A percentile compares a stretch with the other conserved stretches of the same genome.
Conservation (phyloP, 2,113 vertebrate genomes). For the Paratilapia polleni region DNA sequence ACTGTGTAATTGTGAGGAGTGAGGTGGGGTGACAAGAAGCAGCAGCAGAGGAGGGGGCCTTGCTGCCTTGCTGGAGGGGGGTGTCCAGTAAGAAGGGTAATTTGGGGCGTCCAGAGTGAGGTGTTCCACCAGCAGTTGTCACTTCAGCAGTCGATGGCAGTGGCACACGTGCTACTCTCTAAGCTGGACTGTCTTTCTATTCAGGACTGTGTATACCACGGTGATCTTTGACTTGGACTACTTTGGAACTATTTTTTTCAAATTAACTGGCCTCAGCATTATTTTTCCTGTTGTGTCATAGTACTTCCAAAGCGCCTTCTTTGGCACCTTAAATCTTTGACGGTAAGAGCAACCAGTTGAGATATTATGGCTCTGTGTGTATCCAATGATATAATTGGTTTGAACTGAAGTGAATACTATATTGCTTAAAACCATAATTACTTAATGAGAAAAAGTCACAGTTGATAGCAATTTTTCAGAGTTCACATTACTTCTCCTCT, state of each 20-base stretch:
- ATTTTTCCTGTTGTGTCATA: background rate
- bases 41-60: constrained; percentile 13
- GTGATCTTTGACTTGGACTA: constrained; percentile 52
- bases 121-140: constrained; percentile 71
- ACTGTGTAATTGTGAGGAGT: constrained; percentile 24
- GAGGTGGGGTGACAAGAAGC: constrained; percentile 28
- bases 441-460: background rate
- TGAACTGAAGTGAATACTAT: constrained; percentile 8
- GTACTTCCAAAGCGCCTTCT: background rate
- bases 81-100: constrained; percentile 47
- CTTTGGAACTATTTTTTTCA: background rate
- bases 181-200: constrained; percentile 9
- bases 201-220: constrained; percentile 34
- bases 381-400: background rate
- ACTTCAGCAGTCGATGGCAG: constrained; percentile 51
- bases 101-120: constrained; percentile 58
- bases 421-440: constrained; percentile 5
- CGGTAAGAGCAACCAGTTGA: constrained; percentile 58
- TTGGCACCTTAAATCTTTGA: constrained; percentile 39
- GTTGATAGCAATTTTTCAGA: background rate
- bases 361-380: background rate
- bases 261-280: constrained; percentile 6
- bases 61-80: constrained; percentile 1
- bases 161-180: constrained; percentile 60
- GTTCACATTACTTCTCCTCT: background rate